Conservation (phyloP, 1,140 invertebrate genomes). For the Microvelia longipes region DNA sequence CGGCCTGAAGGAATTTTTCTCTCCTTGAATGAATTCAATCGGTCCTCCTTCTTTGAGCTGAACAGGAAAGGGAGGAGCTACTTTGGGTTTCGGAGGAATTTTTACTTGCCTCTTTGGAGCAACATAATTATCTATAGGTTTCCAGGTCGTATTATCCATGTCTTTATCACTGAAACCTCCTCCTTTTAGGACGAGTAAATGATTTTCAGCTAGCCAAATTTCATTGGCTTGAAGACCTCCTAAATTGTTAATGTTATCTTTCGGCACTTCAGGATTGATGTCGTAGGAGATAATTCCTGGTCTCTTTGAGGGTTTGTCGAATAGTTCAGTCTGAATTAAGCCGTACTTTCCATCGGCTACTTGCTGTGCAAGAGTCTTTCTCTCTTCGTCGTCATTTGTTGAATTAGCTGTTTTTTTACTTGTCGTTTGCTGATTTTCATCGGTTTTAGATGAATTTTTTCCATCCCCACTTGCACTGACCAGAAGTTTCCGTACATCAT, state of each 20-base stretch:
- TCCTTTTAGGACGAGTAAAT: conserved; percentile 65
- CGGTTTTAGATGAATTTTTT: not conserved
- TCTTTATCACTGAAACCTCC: conserved; percentile 37
- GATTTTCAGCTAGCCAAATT: conserved; percentile 78
- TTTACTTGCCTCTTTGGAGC: conserved; percentile 64
- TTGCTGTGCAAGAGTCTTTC: conserved; percentile 67
- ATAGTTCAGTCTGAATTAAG: conserved; percentile 69
- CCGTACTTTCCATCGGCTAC: conserved; percentile 78
- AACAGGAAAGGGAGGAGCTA: conserved; percentile 78
- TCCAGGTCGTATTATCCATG: conserved; percentile 39
- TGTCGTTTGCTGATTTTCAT: not conserved
- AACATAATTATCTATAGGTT: conserved; percentile 64
- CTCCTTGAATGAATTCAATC: conserved; percentile 47
- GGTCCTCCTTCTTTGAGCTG: conserved; percentile 64
- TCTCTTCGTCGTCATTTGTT: conserved; percentile 49
- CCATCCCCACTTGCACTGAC: not conserved
- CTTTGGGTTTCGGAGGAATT: conserved; percentile 50
- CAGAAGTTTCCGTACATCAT: not conserved
- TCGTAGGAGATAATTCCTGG: conserved; percentile 68
- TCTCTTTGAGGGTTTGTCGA: conserved; percentile 43
- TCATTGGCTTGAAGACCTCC: conserved; percentile 68
- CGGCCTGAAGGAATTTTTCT: conserved; percentile 23
- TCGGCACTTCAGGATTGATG: conserved; percentile 55
- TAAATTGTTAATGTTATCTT: conserved; percentile 57
- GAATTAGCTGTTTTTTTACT: conserved; percentile 8